Evolutionary conservation across 2,797 vertebrate species (phyloP).

Genomic region (Poeciliopsis gracilis): DNA sequence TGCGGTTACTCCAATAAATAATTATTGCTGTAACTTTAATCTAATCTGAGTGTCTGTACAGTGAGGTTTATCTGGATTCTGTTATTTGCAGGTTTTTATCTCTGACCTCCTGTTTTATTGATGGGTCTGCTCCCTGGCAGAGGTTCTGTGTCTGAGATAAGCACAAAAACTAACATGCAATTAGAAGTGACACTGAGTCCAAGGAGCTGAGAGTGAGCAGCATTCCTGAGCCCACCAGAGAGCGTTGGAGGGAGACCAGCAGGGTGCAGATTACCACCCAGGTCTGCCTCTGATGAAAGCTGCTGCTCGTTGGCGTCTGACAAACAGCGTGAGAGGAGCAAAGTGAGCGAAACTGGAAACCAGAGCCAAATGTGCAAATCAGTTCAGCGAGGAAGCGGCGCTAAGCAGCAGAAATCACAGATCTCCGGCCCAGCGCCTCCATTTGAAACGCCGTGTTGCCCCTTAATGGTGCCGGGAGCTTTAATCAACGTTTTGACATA

Average conservation of each 20-base stretch:
- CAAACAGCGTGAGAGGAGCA: conserved; percentile 51
- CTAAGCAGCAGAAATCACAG: conserved; percentile 48
- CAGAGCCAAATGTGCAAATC: conserved; percentile 68
- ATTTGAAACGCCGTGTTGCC: conserved; percentile 22
- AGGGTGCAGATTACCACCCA: conserved; percentile 64
- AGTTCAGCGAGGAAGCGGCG: conserved; percentile 42
- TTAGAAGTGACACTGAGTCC: conserved; percentile 64
- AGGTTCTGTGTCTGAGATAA: conserved; percentile 52
- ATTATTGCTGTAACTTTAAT: conserved; percentile 2
- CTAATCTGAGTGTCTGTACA: conserved; percentile 1
- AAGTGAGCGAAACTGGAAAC: conserved; percentile 44
- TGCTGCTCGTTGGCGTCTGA: conserved; percentile 54
- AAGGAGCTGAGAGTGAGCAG: conserved; percentile 52
- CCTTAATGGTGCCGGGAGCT: conserved; percentile 48
- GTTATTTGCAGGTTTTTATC: conserved; percentile 25
- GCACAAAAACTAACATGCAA: conserved; percentile 56
- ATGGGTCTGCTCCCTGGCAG: conserved; percentile 29
- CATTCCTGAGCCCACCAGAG: conserved; percentile 67
- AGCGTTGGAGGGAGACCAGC: conserved; percentile 54
- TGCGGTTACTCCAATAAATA: neutral
- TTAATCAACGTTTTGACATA: conserved; percentile 66
- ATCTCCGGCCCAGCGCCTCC: conserved; percentile 43
- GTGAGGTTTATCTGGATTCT: neutral
- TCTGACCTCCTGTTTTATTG: conserved; percentile 28
- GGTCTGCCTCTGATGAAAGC: conserved; percentile 59